Conservation (phyloP, 1,140 invertebrate genomes). For the Cephus cinctus region DNA sequence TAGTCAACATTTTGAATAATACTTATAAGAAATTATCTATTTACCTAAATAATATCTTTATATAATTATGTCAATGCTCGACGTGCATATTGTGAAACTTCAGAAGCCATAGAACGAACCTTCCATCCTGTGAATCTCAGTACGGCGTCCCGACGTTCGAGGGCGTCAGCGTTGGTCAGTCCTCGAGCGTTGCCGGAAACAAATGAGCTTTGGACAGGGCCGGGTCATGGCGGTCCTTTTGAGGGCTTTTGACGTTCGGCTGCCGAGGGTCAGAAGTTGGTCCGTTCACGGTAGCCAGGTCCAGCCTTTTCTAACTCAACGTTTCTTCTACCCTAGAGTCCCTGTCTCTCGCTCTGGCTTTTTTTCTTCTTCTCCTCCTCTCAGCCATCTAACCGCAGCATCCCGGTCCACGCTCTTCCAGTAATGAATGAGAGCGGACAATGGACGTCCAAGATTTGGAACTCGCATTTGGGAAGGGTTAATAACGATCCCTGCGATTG, state of each 20-base stretch:
- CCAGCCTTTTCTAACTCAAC: conserved; percentile 22
- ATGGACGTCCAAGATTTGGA: conserved; percentile 25
- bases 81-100: too few relatives aligned
- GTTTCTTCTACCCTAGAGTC: too few relatives aligned
- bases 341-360: too few relatives aligned
- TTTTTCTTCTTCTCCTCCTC: conserved; percentile 25
- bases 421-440: conserved; percentile 42
- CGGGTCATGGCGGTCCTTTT: conserved; percentile 41
- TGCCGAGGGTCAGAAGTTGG: conserved; percentile 37
- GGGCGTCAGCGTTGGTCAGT: too few relatives aligned
- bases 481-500: conserved; percentile 40
- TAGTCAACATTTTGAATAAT: too few relatives aligned
- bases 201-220: conserved; percentile 43
- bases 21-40: too few relatives aligned
- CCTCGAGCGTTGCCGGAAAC: conserved; percentile 37
- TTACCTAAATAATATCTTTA: too few relatives aligned
- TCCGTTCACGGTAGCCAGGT: conserved; percentile 43
- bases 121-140: too few relatives aligned
- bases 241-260: conserved; percentile 38
- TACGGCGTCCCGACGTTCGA: too few relatives aligned
- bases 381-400: too few relatives aligned
- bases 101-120: too few relatives aligned
- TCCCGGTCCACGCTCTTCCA: conserved; percentile 4
- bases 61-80: too few relatives aligned
- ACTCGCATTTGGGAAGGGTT: conserved; percentile 28